Evolutionary conservation across 2,113 vertebrate genomes (phyloP).

Genomic region (Dipodomys stephensi): DNA sequence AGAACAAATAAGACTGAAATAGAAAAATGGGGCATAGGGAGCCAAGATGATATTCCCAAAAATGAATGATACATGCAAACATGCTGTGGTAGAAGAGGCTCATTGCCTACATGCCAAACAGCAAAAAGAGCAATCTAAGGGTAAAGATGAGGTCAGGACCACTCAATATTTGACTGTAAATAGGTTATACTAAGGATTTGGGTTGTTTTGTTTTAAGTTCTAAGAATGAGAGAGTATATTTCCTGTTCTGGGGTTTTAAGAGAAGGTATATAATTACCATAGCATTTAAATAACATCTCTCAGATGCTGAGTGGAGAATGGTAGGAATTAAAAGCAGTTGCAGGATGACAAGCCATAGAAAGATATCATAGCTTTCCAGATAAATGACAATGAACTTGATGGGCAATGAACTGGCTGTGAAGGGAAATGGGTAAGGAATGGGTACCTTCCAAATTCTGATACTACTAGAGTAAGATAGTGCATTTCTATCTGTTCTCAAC

Average conservation of each 20-base stretch:
- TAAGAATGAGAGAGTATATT: not conserved
- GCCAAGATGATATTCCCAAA: not conserved
- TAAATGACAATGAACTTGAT: not conserved
- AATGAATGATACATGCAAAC: not conserved
- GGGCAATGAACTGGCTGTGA: not conserved
- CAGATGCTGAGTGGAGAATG: not conserved
- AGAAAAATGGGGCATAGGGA: not conserved
- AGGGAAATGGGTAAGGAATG: not conserved
- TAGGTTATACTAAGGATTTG: not conserved
- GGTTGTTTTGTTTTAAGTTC: not conserved
- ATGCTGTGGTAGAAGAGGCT: not conserved
- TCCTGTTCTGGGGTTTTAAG: not conserved
- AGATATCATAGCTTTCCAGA: not conserved
- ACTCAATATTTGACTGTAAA: not conserved
- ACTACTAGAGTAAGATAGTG: not conserved
- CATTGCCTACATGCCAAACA: not conserved
- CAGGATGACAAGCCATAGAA: not conserved
- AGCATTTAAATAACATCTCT: conserved; percentile 5
- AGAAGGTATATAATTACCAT: not conserved
- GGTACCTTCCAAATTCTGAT: not conserved
- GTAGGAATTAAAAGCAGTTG: not conserved
- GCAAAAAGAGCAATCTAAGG: not conserved
- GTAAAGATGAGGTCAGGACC: not conserved
- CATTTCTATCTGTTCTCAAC: not conserved
- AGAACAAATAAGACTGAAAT: not conserved